These are phyloP conservation scores for Lophotriccus pileatus DNA, from an alignment of 2,797 vertebrate species.

Conservation along the genomic window DNA sequence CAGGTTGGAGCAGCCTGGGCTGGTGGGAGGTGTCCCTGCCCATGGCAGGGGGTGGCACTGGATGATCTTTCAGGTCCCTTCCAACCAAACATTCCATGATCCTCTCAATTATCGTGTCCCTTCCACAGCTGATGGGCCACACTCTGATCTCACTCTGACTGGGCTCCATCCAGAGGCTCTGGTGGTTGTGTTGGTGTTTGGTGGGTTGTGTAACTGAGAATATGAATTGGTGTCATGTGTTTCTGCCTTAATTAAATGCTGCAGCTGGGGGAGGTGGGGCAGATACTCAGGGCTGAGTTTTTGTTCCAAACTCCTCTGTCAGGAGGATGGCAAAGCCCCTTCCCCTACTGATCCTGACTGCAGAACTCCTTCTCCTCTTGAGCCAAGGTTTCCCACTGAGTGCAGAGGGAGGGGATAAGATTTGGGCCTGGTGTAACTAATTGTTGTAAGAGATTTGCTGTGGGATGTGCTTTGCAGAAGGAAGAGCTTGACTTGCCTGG, in stretches of 20 bases:
- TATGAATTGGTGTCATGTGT: not conserved
- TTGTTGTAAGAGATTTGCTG: not conserved
- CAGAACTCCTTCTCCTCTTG: not conserved
- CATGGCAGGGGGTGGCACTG: not conserved
- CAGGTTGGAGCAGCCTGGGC: not conserved
- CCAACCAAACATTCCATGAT: not conserved
- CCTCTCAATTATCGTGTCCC: not conserved
- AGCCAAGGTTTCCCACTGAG: not conserved
- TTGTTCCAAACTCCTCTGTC: not conserved
- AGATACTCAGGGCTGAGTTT: not conserved
- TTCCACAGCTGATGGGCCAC: not conserved
- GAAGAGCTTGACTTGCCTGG: not conserved
- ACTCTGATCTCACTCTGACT: rapidly evolving
- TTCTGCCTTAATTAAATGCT: not conserved
- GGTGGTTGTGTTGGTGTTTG: not conserved
- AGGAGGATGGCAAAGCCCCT: not conserved
- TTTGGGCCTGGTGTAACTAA: not conserved
- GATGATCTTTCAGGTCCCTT: not conserved
- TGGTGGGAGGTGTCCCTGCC: not conserved
- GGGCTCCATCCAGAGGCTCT: not conserved
- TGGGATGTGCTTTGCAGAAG: not conserved
- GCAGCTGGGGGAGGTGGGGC: not conserved
- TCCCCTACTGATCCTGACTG: not conserved
- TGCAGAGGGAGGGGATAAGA: not conserved
- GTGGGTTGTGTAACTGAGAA: not conserved